Percentiles rank a stretch among this genome's conserved stretches.
phyloP scores from a whole-genome alignment of 2,797 vertebrate genomes.

The Argyrosomus regius region DNA sequence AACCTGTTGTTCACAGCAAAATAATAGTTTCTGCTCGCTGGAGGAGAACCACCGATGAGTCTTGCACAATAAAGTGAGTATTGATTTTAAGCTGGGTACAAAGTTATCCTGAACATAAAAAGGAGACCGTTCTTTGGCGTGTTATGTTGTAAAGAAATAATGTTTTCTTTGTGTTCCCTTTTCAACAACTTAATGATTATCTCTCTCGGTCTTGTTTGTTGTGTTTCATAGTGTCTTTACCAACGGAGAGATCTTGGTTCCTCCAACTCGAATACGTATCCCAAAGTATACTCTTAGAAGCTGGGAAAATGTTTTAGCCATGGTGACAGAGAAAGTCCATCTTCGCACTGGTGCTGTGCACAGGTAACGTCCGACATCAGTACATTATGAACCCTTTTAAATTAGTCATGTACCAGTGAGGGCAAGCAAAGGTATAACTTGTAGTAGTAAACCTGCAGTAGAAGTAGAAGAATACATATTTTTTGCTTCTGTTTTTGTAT shows the following conservation, averaged over 20 bases:
- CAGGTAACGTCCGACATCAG: slow-evolving; percentile 59
- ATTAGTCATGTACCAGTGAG: neutral
- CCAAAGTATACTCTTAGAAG: slow-evolving; percentile 83
- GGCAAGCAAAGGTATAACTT: neutral
- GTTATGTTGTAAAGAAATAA: neutral
- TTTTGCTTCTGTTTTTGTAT: slow-evolving; percentile 2
- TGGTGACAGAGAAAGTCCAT: slow-evolving; percentile 82
- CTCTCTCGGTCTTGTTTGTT: slow-evolving; percentile 4
- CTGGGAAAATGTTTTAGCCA: slow-evolving; percentile 83
- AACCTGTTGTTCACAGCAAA: slow-evolving; percentile 85
- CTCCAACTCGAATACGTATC: slow-evolving; percentile 80
- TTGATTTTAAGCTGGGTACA: slow-evolving; percentile 47
- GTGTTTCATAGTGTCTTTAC: slow-evolving; percentile 82
- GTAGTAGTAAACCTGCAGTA: neutral
- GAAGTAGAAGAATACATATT: no score
- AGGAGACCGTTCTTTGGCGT: neutral
- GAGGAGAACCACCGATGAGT: slow-evolving; percentile 78
- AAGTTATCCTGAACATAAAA: slow-evolving; percentile 16
- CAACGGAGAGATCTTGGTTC: slow-evolving; percentile 80
- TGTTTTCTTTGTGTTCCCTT: neutral
- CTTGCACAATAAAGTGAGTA: slow-evolving; percentile 85
- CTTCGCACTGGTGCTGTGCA: slow-evolving; percentile 80
- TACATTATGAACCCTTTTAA: neutral
- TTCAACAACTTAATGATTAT: neutral
- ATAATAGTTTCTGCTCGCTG: slow-evolving; percentile 86